Conservation (phyloP, 2,888 invertebrate species). For the Pasiphila rectangulata region DNA sequence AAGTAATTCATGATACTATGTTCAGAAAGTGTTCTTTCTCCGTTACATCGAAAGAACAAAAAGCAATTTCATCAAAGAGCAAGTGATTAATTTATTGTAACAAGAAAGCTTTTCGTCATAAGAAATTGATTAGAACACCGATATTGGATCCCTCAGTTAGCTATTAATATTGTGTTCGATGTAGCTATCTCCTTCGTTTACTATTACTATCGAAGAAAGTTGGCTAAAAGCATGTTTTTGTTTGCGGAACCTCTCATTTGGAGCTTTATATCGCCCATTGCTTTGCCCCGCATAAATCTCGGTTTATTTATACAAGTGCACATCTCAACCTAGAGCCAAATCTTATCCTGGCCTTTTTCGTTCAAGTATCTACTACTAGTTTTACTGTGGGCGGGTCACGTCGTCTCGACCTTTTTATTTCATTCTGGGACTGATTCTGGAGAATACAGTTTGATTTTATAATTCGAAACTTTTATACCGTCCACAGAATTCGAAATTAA, state of each 20-base stretch:
- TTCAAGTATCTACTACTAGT: conserved; percentile 35
- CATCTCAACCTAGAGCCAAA: conserved; percentile 34
- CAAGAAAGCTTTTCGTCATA: conserved; percentile 25
- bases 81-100: conserved; percentile 24
- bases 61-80: conserved; percentile 21
- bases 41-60: conserved; percentile 10
- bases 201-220: conserved; percentile 13
- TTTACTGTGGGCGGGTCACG: conserved; percentile 47
- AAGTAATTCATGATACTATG: conserved; percentile 3
- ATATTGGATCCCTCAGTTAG: conserved; percentile 29
- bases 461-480: background rate
- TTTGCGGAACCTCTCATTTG: conserved; percentile 23
- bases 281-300: conserved; percentile 20
- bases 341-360: conserved; percentile 32
- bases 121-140: conserved; percentile 28
- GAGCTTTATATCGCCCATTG: conserved; percentile 13
- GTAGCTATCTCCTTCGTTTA: conserved; percentile 26
- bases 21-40: conserved; percentile 8
- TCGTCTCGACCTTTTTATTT: conserved; percentile 55
- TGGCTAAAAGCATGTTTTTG: conserved; percentile 16
- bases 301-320: conserved; percentile 39
- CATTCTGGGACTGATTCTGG: conserved; percentile 35
- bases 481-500: background rate
- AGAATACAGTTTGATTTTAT: conserved; percentile 11
- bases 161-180: conserved; percentile 13